Evolutionary conservation across 2,113 vertebrate genomes (phyloP), one percentile per base, ranked within the genome.

Genomic region (Ranitomeya variabilis): DNA sequence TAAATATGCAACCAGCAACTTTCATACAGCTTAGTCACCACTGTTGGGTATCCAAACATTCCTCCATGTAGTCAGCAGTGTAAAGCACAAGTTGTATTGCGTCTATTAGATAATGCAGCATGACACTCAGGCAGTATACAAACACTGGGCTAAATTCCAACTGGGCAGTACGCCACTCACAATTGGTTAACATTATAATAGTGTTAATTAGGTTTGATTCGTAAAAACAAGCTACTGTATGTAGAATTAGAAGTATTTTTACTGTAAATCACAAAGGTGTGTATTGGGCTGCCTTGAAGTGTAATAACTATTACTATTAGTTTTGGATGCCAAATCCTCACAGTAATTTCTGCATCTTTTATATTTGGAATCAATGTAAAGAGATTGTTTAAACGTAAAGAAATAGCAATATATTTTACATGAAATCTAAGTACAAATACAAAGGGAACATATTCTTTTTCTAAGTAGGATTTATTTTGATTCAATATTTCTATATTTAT

Each of bases 11-110:
- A 84, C 62, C 90, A 83, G 73, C 0, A 0, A 83, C 80, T 89
- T 73, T 89, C 79, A 90, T 91, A 90, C 91, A 90, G 88, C 90
- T 10, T 91, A 91, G 80, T 80, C 83, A 90, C 90, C 91, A 85
- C 91, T 89, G 76, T 88, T 89, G 85, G 90, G 54, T 19, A 8
- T 54, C n/a, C 79, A 55, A 84, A 37, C 15, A 55, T 67, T 57
- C 16, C 78, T 55, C 59, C 16, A 64, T 57, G 57, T 69, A 78
- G 60, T 67, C 26, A 21, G 87, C 73, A 66, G 73, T 85, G 74
- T 85, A 79, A 84, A 84, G 74, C 73, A 89, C 87, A 89, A 76
- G 26, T 83, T 67, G 52, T 69, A 23, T 62, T 74, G 13, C n/a
- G 21, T 80, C 14, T 87, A 55, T 55, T 62, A 83, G 87, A 83